These are phyloP conservation scores for Lobophora halterata DNA, from an alignment of 2,888 invertebrate genomes.

Conservation along the genomic window DNA sequence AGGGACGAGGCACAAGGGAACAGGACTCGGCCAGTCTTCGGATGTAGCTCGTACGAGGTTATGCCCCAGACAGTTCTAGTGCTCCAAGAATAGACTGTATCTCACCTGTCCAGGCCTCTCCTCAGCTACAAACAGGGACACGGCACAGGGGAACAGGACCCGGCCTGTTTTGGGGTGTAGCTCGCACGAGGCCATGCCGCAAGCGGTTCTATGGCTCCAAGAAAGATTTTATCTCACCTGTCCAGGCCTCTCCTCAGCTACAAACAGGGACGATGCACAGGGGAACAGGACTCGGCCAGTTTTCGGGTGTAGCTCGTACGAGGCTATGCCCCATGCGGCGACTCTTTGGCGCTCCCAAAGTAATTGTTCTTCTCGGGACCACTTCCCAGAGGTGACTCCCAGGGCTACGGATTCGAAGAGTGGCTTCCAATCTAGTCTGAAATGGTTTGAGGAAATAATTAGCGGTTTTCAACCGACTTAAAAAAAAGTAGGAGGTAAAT, in stretches of 20 bases:
- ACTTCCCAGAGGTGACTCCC: conserved; percentile 78
- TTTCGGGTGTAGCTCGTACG: conserved; percentile 91
- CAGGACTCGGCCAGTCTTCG: too few relatives aligned
- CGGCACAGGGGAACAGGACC: too few relatives aligned
- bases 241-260: conserved; percentile 80
- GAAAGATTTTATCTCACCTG: conserved; percentile 44
- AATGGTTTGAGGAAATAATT: conserved; percentile 24
- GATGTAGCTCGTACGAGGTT: too few relatives aligned
- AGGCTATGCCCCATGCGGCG: conserved; percentile 96
- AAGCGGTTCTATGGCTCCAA: too few relatives aligned
- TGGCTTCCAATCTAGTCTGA: conserved; percentile 88
- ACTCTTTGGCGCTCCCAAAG: conserved; percentile 95
- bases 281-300: conserved; percentile 95
- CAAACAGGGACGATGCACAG: conserved; percentile 92
- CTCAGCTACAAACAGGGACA: too few relatives aligned
- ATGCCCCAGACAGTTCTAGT: too few relatives aligned
- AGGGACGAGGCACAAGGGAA: too few relatives aligned
- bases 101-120: too few relatives aligned
- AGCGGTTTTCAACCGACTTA: too few relatives aligned
- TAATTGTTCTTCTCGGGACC: conserved; percentile 94
- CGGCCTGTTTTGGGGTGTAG: too few relatives aligned
- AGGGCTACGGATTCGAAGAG: conserved; percentile 88
- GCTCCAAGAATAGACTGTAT: background rate
- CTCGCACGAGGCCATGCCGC: too few relatives aligned
- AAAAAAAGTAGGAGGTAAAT: too few relatives aligned